phyloP scores from a whole-genome alignment of 1,140 invertebrate species.

The Heliothis subflexa region DNA sequence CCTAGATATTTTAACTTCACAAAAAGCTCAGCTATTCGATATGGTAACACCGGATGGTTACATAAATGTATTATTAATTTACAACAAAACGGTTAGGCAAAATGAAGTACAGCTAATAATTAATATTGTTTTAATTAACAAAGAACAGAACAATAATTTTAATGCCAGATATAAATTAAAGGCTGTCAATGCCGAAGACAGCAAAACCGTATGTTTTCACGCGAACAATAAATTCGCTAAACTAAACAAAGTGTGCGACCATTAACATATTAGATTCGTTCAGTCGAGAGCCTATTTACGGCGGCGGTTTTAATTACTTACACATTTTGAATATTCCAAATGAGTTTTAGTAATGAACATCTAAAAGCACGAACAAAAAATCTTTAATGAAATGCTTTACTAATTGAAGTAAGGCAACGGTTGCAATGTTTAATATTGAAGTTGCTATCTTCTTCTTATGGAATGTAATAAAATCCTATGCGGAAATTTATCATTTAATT shows the following conservation, averaged over 20 bases:
- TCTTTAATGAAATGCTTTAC: no score
- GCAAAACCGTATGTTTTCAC: constrained; percentile 26
- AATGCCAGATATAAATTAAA: neutral
- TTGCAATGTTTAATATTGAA: no score
- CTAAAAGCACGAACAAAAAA: no score
- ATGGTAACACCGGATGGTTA: no score
- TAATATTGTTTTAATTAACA: no score
- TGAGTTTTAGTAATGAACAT: constrained; percentile 23
- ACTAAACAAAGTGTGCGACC: constrained; percentile 49
- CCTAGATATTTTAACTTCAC: no score
- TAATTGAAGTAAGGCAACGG: no score
- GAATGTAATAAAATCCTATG: neutral
- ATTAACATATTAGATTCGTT: constrained; percentile 54
- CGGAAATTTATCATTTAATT: neutral
- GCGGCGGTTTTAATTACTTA: constrained; percentile 41
- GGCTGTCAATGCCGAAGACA: neutral
- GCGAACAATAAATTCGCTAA: constrained; percentile 46
- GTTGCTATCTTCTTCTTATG: neutral
- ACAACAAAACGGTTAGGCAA: no score
- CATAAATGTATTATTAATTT: no score
- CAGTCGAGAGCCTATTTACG: constrained; percentile 35
- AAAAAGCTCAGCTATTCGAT: no score
- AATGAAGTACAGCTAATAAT: no score
- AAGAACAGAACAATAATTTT: no score
- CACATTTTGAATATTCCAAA: constrained; percentile 31